Conservation (phyloP, 1,140 invertebrate genomes). For the Platyscapa corneri region DNA sequence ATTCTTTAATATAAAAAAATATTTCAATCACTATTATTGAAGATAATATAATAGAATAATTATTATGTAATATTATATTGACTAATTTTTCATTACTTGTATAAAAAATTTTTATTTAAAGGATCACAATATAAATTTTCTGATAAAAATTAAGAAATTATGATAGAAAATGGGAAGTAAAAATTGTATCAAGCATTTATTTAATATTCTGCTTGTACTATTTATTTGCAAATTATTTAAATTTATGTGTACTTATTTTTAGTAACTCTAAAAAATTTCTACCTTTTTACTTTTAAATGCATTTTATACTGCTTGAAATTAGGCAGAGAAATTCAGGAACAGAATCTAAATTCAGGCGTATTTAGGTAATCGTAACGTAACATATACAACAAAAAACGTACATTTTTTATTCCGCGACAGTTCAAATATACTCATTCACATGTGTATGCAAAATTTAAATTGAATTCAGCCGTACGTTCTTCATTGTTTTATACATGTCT, state of each 20-base stretch:
- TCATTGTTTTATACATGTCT: slow-evolving; percentile 56
- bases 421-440: neutral
- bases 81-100: too few species aligned
- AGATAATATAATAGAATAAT: too few species aligned
- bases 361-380: neutral
- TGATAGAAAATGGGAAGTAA: too few species aligned
- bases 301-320: neutral
- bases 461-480: slow-evolving; percentile 30
- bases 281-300: neutral
- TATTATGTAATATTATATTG: too few species aligned
- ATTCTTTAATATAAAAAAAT: too few species aligned
- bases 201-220: too few species aligned
- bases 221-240: neutral
- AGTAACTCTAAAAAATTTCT: neutral
- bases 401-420: neutral
- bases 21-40: too few species aligned
- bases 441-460: slow-evolving; percentile 1
- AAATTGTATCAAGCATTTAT: too few species aligned
- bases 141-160: too few species aligned
- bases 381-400: neutral
- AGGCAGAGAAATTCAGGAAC: neutral
- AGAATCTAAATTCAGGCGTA: neutral
- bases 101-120: too few species aligned
- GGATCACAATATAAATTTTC: too few species aligned
- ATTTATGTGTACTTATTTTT: neutral